A percentile compares a stretch with the other conserved stretches of the same genome.
Evolutionary conservation across 2,888 invertebrate genomes (phyloP).

Genomic region (Cheiracanthium punctorium): DNA sequence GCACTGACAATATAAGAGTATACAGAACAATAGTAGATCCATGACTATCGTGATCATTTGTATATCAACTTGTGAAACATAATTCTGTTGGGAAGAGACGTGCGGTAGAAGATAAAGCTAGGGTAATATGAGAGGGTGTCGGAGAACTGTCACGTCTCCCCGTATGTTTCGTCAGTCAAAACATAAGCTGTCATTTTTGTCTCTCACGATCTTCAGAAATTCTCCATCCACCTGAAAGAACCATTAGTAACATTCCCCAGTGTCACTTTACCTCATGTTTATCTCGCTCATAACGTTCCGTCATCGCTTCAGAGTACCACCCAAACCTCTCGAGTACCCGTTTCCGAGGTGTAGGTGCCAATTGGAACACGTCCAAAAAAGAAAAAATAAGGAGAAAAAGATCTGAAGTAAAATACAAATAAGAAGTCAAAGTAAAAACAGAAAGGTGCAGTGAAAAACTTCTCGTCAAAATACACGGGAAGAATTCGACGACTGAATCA

Average conservation of each 20-base stretch:
- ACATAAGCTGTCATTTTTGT: background rate
- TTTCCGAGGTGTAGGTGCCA: slow-evolving; percentile 1
- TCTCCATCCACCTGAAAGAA: background rate
- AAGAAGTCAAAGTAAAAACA: background rate
- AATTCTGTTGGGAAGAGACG: too few species aligned
- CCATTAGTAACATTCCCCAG: slow-evolving; percentile 6
- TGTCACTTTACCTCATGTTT: slow-evolving; percentile 5
- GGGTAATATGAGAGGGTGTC: background rate
- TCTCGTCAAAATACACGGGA: background rate
- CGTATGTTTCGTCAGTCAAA: background rate
- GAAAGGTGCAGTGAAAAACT: background rate
- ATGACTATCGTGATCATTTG: too few species aligned
- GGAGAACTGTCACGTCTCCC: background rate
- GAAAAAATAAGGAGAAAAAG: background rate
- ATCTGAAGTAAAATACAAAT: background rate
- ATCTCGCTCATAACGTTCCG: slow-evolving; percentile 16
- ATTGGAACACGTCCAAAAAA: background rate
- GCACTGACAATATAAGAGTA: too few species aligned
- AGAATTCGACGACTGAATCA: slow-evolving; percentile 13
- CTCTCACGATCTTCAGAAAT: background rate
- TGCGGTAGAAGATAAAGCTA: too few species aligned
- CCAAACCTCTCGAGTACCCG: background rate
- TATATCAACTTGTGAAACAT: too few species aligned
- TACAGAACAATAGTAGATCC: too few species aligned
- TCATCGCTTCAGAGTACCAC: slow-evolving; percentile 8